These are phyloP conservation scores for Opisthocomus hoazin DNA, from an alignment of 2,113 vertebrate genomes.

Conservation along the genomic window DNA sequence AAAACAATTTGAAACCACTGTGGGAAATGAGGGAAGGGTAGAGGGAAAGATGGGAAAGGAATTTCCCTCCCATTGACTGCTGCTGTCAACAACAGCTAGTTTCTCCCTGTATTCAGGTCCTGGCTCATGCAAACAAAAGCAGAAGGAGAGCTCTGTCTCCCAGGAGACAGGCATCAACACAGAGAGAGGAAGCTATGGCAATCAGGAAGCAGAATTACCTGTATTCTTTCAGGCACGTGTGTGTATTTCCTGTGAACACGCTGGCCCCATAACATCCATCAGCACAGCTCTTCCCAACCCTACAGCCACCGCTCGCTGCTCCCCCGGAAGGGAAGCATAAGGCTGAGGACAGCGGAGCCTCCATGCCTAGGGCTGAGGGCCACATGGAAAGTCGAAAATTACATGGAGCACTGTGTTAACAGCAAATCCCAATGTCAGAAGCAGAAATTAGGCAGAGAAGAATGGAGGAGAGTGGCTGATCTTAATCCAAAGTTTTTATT, in stretches of 20 bases:
- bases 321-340: neutral
- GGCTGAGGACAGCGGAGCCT: neutral
- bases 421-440: neutral
- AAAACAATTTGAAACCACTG: neutral
- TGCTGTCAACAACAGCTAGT: neutral
- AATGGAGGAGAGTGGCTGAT: neutral
- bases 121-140: neutral
- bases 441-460: neutral
- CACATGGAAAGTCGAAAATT: neutral
- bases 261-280: neutral
- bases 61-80: neutral
- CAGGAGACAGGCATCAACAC: neutral
- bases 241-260: neutral
- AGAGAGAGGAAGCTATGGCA: neutral
- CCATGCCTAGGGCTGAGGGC: neutral
- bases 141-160: neutral
- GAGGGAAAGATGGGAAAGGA: neutral
- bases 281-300: neutral
- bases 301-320: fast-evolving
- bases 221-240: neutral
- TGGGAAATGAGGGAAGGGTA: neutral
- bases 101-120: neutral
- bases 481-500: neutral
- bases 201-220: neutral
- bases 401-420: neutral